Evolutionary conservation across 2,888 invertebrate genomes (phyloP).

Genomic region (Microplitis deprimator): DNA sequence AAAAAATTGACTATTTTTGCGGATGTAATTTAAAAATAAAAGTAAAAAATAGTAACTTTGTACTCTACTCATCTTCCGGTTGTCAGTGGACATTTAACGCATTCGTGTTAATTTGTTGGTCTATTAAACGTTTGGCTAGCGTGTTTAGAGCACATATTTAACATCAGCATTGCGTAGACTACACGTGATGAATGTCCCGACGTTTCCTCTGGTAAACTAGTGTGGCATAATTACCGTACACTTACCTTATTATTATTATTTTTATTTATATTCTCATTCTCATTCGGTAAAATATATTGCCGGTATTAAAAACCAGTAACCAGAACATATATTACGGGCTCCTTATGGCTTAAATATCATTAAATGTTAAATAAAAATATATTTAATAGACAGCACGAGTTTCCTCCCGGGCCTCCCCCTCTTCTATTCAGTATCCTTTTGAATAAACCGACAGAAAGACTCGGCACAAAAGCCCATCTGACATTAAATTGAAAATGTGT

Average conservation of each 20-base stretch:
- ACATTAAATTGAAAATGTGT: slow-evolving; percentile 18
- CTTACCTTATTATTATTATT: slow-evolving; percentile 39
- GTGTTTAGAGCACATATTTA: slow-evolving; percentile 59
- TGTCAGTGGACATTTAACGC: slow-evolving; percentile 54
- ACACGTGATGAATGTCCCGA: slow-evolving; percentile 59
- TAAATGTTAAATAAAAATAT: not conserved
- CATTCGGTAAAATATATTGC: not conserved
- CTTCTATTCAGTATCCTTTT: not conserved
- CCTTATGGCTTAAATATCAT: not conserved
- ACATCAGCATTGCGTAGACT: slow-evolving; percentile 48
- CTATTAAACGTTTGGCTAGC: slow-evolving; percentile 56
- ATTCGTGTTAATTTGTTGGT: slow-evolving; percentile 62
- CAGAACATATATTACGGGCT: not conserved
- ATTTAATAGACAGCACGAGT: slow-evolving; percentile 6
- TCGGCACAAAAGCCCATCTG: not conserved
- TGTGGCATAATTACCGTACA: slow-evolving; percentile 57
- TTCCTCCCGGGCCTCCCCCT: not conserved
- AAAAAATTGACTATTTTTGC: slow-evolving; percentile 1
- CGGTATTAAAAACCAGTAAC: not conserved
- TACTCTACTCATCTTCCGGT: slow-evolving; percentile 51
- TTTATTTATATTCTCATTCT: slow-evolving; percentile 13
- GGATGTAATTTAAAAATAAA: not conserved
- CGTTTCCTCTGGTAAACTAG: slow-evolving; percentile 50
- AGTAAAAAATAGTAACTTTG: not conserved
- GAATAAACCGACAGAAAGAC: not conserved